Conservation (phyloP, 2,797 vertebrate genomes). For the Falco berigora region DNA sequence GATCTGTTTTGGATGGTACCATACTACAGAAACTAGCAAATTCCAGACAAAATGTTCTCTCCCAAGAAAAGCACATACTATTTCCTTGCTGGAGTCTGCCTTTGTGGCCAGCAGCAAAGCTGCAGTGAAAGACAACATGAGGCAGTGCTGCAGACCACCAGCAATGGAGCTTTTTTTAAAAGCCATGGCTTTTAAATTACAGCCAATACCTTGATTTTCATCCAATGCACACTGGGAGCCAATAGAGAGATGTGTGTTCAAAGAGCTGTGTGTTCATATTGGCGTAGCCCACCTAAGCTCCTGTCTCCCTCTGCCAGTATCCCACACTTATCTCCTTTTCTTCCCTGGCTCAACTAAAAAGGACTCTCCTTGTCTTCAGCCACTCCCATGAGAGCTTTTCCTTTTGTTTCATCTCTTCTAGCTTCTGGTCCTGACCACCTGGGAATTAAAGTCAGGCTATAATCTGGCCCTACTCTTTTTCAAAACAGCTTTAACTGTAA, state of each 20-base stretch:
- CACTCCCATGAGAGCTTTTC: background rate
- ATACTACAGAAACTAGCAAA: background rate
- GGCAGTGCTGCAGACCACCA: background rate
- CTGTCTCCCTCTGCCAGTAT: background rate
- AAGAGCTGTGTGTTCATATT: background rate
- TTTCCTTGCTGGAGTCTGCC: background rate
- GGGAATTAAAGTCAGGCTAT: background rate
- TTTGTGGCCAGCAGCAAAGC: background rate
- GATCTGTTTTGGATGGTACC: background rate
- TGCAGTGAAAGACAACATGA: background rate
- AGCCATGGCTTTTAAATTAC: background rate
- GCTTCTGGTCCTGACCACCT: background rate
- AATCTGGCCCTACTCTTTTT: background rate
- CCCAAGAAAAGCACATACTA: background rate
- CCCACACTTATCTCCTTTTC: background rate
- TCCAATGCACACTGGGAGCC: background rate
- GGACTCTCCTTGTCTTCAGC: background rate
- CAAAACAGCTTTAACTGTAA: background rate
- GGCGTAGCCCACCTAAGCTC: background rate
- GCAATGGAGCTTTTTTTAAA: background rate
- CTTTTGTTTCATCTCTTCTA: slow-evolving; percentile 4
- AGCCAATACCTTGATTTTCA: slow-evolving; percentile 22
- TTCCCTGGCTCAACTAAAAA: background rate
- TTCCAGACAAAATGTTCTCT: background rate
- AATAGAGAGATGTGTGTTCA: background rate